Base-by-base conservation (phyloP, 1,140 invertebrate genomes). In the Aphidius gifuensis region DNA sequence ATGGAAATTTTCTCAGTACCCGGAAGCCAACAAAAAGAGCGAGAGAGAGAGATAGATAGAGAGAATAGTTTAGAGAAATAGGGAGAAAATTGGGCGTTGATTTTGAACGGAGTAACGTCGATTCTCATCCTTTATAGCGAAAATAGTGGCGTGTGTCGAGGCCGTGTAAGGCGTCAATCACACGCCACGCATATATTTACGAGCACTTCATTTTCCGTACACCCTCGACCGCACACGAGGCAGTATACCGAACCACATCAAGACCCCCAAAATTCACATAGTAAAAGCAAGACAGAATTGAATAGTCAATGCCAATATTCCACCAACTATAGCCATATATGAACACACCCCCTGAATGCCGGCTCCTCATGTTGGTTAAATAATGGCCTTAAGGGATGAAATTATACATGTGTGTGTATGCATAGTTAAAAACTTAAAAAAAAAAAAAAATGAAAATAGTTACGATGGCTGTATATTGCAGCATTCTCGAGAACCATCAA, bases 81-180 rank as follows among this genome's bases (percentile, higher is more conserved):
- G 2, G 4, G 4, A 32, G 2, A 32, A 4, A 32, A 32, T 32
- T 32, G 23, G 23, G 23, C 23, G 23, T 32, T 32, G 23, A 32
- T 32, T 32, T 32, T 32, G 23, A 32, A 32, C 4, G 2, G 23
- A 32, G 23, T 32, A 32, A 32, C 23, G 23, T 32, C 23, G 23
- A 32, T 32, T 32, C 23, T 23, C 44, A 44, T 56, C 50, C 53
- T 55, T 54, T 46, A 44, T 45, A 23, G 32, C 47, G 57, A 61
- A 66, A 64, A 64, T 61, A 64, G 50, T 58, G 62, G 64, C 55
- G 66, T 62, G 68, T 58, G 67, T 65, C 65, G 62, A 64, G 55
- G 47, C 43, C 74, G 69, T 79, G 77, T 79, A 81, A 66, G 74
- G 74, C 71, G 79, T 81, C 79, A 81, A 81, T 81, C 79, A 81